These are phyloP conservation scores for Lepus europaeus DNA, from an alignment of 2,113 vertebrate species.

Conservation along the genomic window DNA sequence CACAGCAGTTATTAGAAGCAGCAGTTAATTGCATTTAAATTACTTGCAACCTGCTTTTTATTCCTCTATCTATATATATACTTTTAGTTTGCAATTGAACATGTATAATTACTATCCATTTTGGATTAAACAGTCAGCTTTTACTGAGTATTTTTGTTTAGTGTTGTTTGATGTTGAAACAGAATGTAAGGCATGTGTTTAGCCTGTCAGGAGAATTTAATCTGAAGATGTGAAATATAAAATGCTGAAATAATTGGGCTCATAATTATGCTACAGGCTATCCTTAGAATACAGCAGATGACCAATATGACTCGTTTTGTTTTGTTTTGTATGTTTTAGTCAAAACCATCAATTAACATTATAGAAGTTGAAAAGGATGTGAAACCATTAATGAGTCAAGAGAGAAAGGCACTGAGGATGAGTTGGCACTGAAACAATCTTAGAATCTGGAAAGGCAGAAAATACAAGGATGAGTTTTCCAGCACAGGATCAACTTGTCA, in stretches of 20 bases:
- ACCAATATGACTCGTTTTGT: not conserved
- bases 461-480: not conserved
- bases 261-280: not conserved
- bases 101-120: not conserved
- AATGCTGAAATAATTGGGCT: not conserved
- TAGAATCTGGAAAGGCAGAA: not conserved
- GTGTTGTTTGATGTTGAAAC: not conserved
- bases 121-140: not conserved
- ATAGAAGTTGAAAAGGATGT: not conserved
- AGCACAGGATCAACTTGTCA: not conserved
- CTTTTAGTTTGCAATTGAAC: not conserved
- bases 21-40: not conserved
- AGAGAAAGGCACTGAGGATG: not conserved
- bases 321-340: not conserved
- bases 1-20: not conserved
- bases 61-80: not conserved
- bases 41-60: not conserved
- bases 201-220: not conserved
- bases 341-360: not conserved
- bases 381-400: not conserved
- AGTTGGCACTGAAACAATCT: not conserved
- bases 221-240: not conserved
- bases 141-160: slow-evolving; percentile 28
- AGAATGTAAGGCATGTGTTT: not conserved
- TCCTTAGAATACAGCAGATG: not conserved